Evolutionary conservation across 2,888 invertebrate species (phyloP), one percentile per base, ranked within the genome.

Genomic region (Galeruca laticollis): DNA sequence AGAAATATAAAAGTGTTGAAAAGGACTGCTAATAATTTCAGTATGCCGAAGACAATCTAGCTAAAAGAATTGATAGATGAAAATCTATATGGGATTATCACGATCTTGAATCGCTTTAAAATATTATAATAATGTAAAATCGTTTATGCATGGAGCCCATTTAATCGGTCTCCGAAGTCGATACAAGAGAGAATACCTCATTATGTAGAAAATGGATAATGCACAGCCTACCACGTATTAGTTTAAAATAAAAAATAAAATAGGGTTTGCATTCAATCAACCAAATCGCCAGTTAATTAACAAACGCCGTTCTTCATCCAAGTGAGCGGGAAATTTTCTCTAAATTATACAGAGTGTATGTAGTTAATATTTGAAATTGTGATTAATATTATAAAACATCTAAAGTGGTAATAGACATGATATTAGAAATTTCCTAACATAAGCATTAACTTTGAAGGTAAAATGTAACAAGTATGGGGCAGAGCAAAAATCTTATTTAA

Each of bases 201-300:
- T 83, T 83, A 83, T 82, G 80, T 79, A 79, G 79, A 83, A 82
- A 82, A 82, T 82, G 83, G 83, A 82, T 83, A 83, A 83, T 82
- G 80, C 79, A 81, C 81, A 76, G 73, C 76, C 73, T 73, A 76
- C 73, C 76, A 71, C 69, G 70, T 77, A 75, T 73, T 75, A 60
- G 64, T 63, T 51, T 57, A 67, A 63, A 68, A 70, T 54, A 69
- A 72, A 76, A 75, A 72, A 70, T 74, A 65, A 76, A 76, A 73
- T 73, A 62, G 70, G 77, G 78, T 82, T 82, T 82, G 83, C 83
- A 82, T 83, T 82, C 82, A 83, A 84, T 83, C 84, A 82, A 82
- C 78, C 82, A 83, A 82, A 83, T 82, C 83, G 82, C 78, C 79
- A 78, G 80, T 82, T 83, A 83, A 83, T 83, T 82, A 83, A 72